Evolutionary conservation across 2,888 invertebrate genomes (phyloP), one percentile per base, ranked within the genome.

Genomic region (Cyaniris semiargus): DNA sequence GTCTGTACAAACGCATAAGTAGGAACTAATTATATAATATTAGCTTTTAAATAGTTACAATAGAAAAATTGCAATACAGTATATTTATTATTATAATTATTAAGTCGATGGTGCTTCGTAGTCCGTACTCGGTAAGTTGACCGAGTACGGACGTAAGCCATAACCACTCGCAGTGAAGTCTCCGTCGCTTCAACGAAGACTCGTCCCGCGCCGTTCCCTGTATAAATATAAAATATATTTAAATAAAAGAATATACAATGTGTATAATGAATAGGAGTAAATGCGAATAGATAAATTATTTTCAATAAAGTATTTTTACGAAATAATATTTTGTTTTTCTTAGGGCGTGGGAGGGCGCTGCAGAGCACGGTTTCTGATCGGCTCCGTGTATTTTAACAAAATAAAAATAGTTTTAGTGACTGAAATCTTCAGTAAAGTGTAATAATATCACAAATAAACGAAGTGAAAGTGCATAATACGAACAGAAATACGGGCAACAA

Each of bases 281-380:
- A 66, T 66, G 66, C 13, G 31, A 66, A 27, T 31, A 66, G 18
- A 66, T 66, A 66, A 66, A 66, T 66, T 66, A 74, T 74, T 74
- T 53, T 27, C 74, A 74, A 74, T 48, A 48, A 74, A 48, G 38
- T 48, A 48, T 74, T 74, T 71, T 74, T 53, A 13, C 15, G 2
- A 15, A 60, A 4, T 15, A 21, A 1, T 66, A 13, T 27, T 23
- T 66, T 27, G 10, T 66, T 27, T 58, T 58, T 58, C 13, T 34
- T 34, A 34, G 34, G 34, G 34, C 8, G 34, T n/a, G n/a, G n/a
- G 27, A 27, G 27, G 27, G 27, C 27, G 27, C 27, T 27, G 27
- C 27, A 27, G 27, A 27, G 27, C 27, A 27, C 27, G 27, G 27
- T 27, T 27, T 27, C 27, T 1, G 1, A 27, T 27, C 27, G 27